Conservation (phyloP, 2,888 invertebrate species). For the Drosophila emarginata region DNA sequence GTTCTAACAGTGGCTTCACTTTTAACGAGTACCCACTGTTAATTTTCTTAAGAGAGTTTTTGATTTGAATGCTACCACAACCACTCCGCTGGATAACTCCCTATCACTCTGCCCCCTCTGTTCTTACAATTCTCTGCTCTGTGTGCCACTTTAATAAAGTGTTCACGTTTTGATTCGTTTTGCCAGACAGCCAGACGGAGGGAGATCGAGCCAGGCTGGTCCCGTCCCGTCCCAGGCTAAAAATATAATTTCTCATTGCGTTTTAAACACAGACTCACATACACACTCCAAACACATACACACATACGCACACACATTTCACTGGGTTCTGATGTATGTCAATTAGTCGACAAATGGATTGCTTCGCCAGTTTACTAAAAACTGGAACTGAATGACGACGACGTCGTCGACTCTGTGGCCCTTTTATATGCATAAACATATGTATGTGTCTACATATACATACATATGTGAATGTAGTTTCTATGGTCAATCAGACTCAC, state of each 20-base stretch:
- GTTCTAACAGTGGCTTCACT: neutral
- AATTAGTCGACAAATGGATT: slow-evolving; percentile 71
- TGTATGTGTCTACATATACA: slow-evolving; percentile 6
- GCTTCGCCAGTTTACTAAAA: slow-evolving; percentile 38
- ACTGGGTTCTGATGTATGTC: slow-evolving; percentile 55
- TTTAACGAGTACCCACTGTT: neutral
- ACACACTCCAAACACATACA: slow-evolving; percentile 27
- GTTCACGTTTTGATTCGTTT: slow-evolving; percentile 41
- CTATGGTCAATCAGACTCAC: slow-evolving; percentile 33
- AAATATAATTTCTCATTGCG: slow-evolving; percentile 60
- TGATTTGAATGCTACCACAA: slow-evolving; percentile 8
- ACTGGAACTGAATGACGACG: slow-evolving; percentile 18
- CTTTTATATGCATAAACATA: neutral
- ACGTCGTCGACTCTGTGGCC: slow-evolving; percentile 1
- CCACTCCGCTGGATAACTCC: neutral
- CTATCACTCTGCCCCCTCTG: neutral
- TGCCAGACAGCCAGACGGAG: slow-evolving; percentile 9
- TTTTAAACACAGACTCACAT: slow-evolving; percentile 57
- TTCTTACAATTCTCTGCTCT: neutral
- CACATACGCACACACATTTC: slow-evolving; percentile 45
- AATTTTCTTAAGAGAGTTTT: neutral
- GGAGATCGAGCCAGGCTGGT: neutral
- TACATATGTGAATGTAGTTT: slow-evolving; percentile 21
- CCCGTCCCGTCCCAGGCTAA: slow-evolving; percentile 40
- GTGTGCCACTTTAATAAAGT: slow-evolving; percentile 46